Conservation (phyloP, 2,888 invertebrate genomes). For the Axea sp. region DNA sequence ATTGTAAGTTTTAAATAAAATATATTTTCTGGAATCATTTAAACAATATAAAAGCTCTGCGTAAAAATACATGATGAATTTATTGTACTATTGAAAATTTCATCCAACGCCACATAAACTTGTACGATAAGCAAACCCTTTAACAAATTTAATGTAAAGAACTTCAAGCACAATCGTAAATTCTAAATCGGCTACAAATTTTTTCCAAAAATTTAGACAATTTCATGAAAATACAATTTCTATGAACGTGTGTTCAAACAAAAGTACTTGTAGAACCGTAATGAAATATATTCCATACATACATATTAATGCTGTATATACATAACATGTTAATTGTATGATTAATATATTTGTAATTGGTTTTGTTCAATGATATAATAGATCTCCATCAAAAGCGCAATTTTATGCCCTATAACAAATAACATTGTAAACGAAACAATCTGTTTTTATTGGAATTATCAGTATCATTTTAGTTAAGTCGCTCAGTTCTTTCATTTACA, state of each 20-base stretch:
- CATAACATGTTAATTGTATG: conserved; percentile 27
- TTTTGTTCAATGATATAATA: conserved; percentile 21
- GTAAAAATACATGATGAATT: conserved; percentile 15
- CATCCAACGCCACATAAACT: conserved; percentile 7
- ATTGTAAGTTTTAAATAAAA: conserved; percentile 52
- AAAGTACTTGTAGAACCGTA: conserved; percentile 12
- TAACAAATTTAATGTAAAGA: conserved; percentile 10
- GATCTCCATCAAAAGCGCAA: conserved; percentile 26
- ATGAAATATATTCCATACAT: conserved; percentile 12
- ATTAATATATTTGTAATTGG: conserved; percentile 11
- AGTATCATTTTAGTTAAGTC: conserved; percentile 14
- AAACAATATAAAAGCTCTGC: conserved; percentile 45
- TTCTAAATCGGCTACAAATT: no score
- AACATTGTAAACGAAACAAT: conserved; percentile 19
- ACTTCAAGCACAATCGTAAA: neutral
- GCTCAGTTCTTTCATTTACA: conserved; percentile 37
- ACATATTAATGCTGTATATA: conserved; percentile 27
- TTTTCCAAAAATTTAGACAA: no score
- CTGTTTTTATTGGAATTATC: conserved; percentile 2
- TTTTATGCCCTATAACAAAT: conserved; percentile 24
- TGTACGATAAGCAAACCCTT: neutral
- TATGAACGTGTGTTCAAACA: conserved; percentile 12
- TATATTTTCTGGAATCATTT: conserved; percentile 40
- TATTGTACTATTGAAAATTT: conserved; percentile 8
- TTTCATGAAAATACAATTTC: conserved; percentile 1